Base-by-base conservation (phyloP, 2,888 invertebrate genomes). In the Timandra comae region DNA sequence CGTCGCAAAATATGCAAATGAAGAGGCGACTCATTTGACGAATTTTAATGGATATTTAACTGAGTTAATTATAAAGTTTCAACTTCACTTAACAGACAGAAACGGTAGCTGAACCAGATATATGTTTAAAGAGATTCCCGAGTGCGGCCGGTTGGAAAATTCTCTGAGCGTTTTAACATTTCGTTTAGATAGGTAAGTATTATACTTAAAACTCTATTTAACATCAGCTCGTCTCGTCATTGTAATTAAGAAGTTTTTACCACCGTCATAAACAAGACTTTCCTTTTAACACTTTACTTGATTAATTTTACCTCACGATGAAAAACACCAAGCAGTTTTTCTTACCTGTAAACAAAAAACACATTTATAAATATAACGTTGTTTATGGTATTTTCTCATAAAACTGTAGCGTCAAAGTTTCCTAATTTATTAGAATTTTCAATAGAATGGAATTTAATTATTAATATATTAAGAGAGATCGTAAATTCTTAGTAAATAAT, bases 41-140 rank as follows among this genome's bases (percentile, higher is more conserved):
- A 79, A 79, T 76, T 80, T 80, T 75, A 80, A 79, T 78, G 64
- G 76, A 70, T 71, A 75, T 80, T 79, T 79, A 80, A 76, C 74
- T 67, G 69, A 73, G 71, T 72, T 75, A 65, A 75, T 79, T 76
- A 74, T 64, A 67, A 77, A 80, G 69, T 75, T 79, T 67, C 43
- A 57, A 62, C 63, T 68, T 61, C 51, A 61, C 57, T 66, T 63
- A 49, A 63, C 70, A 63, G 51, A 49, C 39, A 43, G 50, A 56
- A 57, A 52, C 41, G 49, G 40, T 56, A 39, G 46, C 49, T 44
- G 48, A 54, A 46, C 45, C 43, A 48, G 46, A 64, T 63, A 58
- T 61, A 52, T 62, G 57, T 55, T 63, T 61, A 56, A 62, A 60
- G 54, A 63, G 60, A 60, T 63, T 56, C 58, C 41, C 13, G 41